Evolutionary conservation across 1,140 invertebrate species (phyloP), one percentile per base, ranked within the genome.

Genomic region (Heliothis subflexa): DNA sequence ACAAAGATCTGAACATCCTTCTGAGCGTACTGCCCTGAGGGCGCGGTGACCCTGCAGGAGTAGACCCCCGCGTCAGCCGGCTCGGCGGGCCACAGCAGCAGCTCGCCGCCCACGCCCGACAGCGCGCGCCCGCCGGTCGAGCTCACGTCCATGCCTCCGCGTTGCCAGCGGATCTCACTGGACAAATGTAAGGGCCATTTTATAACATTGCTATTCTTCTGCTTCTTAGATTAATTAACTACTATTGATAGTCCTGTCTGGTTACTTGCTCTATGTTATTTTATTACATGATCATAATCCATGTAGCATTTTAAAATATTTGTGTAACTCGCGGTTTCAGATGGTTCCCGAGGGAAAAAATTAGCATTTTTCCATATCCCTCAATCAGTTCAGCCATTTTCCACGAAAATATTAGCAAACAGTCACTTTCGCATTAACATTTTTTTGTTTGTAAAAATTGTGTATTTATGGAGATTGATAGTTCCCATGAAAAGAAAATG

Each of bases 41-140:
- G 95, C 66, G 97, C 97, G 4, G 95, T 95, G 2, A 98, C 98
- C 16, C 96, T 96, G 89, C 98, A 99, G 0, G 97, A 97, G 94
- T 98, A 99, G 66, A 96, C 95, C 10, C 98, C 98, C 57, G 96
- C 96, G 89, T 95, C 94, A 0, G 95, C 90, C 0, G 93, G 94
- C 1, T 93, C 96, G 84, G 93, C 97, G 96, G 76, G 98, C 96
- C 84, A 93, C n/a, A 93, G 88, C 28, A 90, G 83, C 71, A 94
- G 84, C 61, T 91, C 90, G 0, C 93, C 93, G 0, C 82, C 83
- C 10, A 83, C 62, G 85, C 81, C 66, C 85, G 79, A 14, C 81
- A 88, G 1, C 85, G 81, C 16, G 81, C 89, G 11, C 80, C 85
- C 2, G 74, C 76, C 82, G 1, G 59, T 55, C 0, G 81, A 72